Percentiles rank a stretch among this genome's conserved stretches.
These are phyloP conservation scores for Columba livia DNA, from an alignment of 2,113 vertebrate genomes.

Conservation along the genomic window DNA sequence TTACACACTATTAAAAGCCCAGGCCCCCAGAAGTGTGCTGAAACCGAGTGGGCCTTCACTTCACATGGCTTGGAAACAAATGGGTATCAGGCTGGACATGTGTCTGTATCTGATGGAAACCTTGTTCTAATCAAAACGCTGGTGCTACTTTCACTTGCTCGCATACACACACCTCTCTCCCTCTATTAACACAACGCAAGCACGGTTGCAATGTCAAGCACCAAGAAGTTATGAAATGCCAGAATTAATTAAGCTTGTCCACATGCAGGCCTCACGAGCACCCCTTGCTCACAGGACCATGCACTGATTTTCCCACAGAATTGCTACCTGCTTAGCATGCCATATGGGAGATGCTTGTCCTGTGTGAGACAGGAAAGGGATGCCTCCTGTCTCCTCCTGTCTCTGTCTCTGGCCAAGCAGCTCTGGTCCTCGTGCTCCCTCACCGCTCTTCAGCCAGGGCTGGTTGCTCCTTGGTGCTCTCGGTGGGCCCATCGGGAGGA, in stretches of 20 bases:
- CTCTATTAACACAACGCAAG: rapidly evolving
- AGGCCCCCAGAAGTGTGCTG: slow-evolving; percentile 6
- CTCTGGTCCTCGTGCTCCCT: background rate
- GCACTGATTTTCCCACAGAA: background rate
- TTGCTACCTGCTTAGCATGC: background rate
- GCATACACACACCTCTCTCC: background rate
- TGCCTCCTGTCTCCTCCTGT: background rate
- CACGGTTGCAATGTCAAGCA: background rate
- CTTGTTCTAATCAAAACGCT: background rate
- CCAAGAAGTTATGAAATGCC: background rate
- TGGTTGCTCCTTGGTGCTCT: background rate
- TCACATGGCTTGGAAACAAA: background rate
- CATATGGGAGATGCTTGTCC: rapidly evolving
- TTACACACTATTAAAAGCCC: slow-evolving; percentile 48
- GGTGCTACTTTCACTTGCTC: background rate
- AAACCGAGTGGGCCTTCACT: slow-evolving; percentile 9
- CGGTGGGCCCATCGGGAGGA: background rate
- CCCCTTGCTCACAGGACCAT: background rate
- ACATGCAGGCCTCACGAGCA: background rate
- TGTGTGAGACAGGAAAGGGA: rapidly evolving
- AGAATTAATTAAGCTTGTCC: background rate
- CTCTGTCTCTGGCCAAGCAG: rapidly evolving
- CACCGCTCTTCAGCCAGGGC: background rate
- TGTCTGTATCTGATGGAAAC: background rate
- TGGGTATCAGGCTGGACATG: background rate